Base-by-base conservation (phyloP, 2,797 vertebrate genomes). In the Sus cebifrons region DNA sequence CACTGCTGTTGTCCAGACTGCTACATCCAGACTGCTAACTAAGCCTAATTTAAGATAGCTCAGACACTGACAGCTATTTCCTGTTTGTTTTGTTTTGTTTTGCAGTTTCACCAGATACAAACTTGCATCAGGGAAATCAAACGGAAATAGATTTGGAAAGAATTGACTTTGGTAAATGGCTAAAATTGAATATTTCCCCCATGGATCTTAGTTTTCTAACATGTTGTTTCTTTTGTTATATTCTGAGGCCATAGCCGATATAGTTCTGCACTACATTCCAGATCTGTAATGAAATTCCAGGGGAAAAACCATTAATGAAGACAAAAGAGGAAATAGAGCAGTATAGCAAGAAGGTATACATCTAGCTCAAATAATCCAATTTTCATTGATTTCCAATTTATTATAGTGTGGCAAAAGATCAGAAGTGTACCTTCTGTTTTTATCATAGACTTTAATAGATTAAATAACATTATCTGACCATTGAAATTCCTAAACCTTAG, bases 351-450 rank as follows among this genome's bases (percentile, higher is more conserved):
- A 68, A 82, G 56, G n/a, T 15, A 29, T 29, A 32, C 60, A 25
- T 49, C 62, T 5, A 93, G 52, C 3, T 97, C 91, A 91, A 92
- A 1, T 54, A 84, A 97, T 86, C 20, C 82, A 94, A 92, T 96
- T 94, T 60, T 90, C 82, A 96, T 60, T 87, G 92, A 97, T 97
- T 98, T 96, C 40, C 64, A 95, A 90, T 94, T 88, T 96, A 86
- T 92, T 85, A 78, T 85, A 94, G 27, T 70, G 0, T 96, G 67
- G 89, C 92, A 95, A 97, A 96, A 94, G 14, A 86, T 70, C 44
- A 88, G 95, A 95, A 68, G 27, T 2, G 87, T 73, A 5, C 21
- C 20, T 83, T 85, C 56, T 74, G 18, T 95, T 97, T 96, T 92
- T 92, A 96, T 97, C 77, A 95, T 29, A 83, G 54, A 95, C 40